These are phyloP conservation scores for Scaptomyza parva DNA, from an alignment of 2,888 invertebrate genomes.

Conservation along the genomic window DNA sequence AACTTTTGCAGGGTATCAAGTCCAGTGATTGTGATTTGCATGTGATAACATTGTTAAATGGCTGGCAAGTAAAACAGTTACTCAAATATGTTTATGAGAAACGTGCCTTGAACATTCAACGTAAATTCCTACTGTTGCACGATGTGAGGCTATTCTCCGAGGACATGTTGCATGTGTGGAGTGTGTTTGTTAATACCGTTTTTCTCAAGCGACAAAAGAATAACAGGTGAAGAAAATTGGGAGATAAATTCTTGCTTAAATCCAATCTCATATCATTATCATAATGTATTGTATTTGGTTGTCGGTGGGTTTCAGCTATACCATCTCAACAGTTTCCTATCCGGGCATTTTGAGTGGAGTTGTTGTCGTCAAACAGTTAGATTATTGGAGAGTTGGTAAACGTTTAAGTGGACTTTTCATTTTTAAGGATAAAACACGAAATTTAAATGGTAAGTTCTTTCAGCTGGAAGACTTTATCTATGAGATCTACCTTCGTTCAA, in stretches of 20 bases:
- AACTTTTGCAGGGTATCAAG: constrained; percentile 87
- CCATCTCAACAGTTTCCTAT: constrained; percentile 90
- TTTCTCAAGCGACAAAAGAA: constrained; percentile 86
- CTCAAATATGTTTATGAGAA: constrained; percentile 90
- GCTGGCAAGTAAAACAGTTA: constrained; percentile 88
- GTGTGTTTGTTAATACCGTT: constrained; percentile 90
- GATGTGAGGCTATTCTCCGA: constrained; percentile 89
- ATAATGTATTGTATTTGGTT: no score
- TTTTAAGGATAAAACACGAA: constrained; percentile 82
- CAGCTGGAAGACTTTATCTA: no score
- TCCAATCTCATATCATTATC: no score
- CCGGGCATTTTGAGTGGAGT: constrained; percentile 87
- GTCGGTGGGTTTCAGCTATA: no score
- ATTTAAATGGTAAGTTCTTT: constrained; percentile 84
- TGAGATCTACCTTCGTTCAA: constrained; percentile 1
- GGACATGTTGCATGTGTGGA: constrained; percentile 90
- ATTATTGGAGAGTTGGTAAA: constrained; percentile 88
- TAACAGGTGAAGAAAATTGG: constrained; percentile 54
- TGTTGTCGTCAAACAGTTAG: constrained; percentile 88
- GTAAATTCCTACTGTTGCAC: constrained; percentile 89
- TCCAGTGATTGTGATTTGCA: constrained; percentile 89
- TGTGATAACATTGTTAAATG: constrained; percentile 90
- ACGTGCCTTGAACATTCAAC: constrained; percentile 89
- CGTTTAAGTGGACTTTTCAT: constrained; percentile 82
- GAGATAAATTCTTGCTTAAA: no score